A percentile compares a stretch with the other conserved stretches of the same genome.
Evolutionary conservation across 2,888 invertebrate species (phyloP).

Genomic region (Leucoptera coffeella): DNA sequence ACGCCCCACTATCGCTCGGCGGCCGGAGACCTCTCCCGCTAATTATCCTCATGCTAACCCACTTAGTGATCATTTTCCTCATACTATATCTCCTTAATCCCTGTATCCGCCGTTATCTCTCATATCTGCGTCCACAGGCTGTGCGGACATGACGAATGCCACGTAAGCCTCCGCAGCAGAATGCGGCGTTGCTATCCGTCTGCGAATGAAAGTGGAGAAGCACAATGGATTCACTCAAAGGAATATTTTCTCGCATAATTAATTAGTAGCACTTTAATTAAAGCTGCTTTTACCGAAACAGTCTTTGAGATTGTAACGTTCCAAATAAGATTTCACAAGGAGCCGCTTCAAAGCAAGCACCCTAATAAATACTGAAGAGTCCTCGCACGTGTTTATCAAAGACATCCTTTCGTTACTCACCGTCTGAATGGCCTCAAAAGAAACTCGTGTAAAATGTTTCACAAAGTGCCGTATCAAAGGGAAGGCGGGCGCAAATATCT

Average conservation of each 20-base stretch:
- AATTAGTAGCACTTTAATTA: constrained; percentile 52
- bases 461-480: constrained; percentile 53
- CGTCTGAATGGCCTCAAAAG: constrained; percentile 55
- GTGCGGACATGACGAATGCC: too few relatives aligned
- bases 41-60: too few relatives aligned
- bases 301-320: constrained; percentile 48
- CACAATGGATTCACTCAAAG: too few relatives aligned
- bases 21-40: too few relatives aligned
- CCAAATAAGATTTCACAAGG: constrained; percentile 50
- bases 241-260: constrained; percentile 46
- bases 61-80: too few relatives aligned
- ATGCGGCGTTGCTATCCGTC: too few relatives aligned
- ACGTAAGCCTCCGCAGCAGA: too few relatives aligned
- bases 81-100: too few relatives aligned
- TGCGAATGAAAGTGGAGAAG: too few relatives aligned
- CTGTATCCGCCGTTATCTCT: too few relatives aligned
- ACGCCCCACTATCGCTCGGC: neutral
- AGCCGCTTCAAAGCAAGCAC: constrained; percentile 52
- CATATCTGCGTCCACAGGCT: too few relatives aligned
- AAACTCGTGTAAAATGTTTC: constrained; percentile 54
- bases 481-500: constrained; percentile 53
- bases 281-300: constrained; percentile 42
- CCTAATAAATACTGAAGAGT: constrained; percentile 55
- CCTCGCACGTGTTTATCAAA: constrained; percentile 55
- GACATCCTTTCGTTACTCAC: constrained; percentile 55